phyloP scores from a whole-genome alignment of 2,888 invertebrate species.

The Gerosis bhagava region DNA sequence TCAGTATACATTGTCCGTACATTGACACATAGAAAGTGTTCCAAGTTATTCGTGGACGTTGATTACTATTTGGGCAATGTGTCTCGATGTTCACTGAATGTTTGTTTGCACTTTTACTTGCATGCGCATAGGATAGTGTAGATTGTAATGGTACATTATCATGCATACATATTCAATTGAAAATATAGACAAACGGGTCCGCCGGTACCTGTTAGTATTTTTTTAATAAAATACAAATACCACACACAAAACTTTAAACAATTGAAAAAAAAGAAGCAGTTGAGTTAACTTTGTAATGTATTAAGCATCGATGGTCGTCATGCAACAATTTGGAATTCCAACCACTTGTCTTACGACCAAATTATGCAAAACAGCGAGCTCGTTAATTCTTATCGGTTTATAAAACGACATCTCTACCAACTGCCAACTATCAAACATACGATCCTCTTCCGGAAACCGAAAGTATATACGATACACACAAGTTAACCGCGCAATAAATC shows the following conservation, averaged over 20 bases:
- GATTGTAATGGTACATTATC: neutral
- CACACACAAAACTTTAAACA: too few species aligned
- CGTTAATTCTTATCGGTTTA: neutral
- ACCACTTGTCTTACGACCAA: too few species aligned
- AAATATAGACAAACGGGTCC: too few species aligned
- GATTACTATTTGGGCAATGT: conserved; percentile 42
- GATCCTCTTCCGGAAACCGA: conserved; percentile 27
- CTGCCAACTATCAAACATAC: neutral
- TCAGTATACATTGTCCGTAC: too few species aligned
- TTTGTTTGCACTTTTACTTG: conserved; percentile 70
- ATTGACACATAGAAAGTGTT: conserved; percentile 48
- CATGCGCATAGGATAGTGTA: neutral
- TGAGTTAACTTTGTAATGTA: too few species aligned
- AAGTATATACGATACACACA: conserved; percentile 23
- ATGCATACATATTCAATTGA: too few species aligned
- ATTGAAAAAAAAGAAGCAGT: too few species aligned
- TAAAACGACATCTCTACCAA: neutral
- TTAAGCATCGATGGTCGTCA: too few species aligned
- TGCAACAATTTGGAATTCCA: too few species aligned
- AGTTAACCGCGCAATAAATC: conserved; percentile 27
- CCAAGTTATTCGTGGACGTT: conserved; percentile 37
- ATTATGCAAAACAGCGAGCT: neutral
- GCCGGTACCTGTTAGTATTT: too few species aligned
- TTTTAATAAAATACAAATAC: too few species aligned
- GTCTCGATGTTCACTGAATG: conserved; percentile 22